Evolutionary conservation across 2,113 vertebrate genomes (phyloP), one percentile per base, ranked within the genome.

Genomic region (Vulpes lagopus): DNA sequence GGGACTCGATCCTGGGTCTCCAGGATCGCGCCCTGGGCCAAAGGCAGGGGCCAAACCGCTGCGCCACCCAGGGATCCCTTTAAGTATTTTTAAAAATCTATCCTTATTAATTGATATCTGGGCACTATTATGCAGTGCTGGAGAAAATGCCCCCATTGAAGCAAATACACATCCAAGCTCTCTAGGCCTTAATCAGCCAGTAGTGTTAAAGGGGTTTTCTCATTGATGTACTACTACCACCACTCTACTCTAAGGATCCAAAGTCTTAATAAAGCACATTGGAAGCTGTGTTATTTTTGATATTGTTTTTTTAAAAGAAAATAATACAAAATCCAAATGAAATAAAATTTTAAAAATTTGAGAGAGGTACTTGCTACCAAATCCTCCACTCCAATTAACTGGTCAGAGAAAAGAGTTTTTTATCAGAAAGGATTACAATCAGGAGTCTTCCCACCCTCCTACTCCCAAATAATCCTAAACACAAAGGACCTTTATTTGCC

Each of bases 281-380:
- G 17, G 55, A 89, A 92, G 11, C 11, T 79, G 59, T 64, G 79
- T 53, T 94, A 59, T 43, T 43, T 43, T 43, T 43, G 43, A 43
- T 43, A 6, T 43, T 43, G 43, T 43, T n/a, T 91, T 73, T 86
- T 69, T 69, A n/a, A 65, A 76, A 67, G 11, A 96, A 30, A 91
- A 89, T 53, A 92, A 76, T 43, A 10, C 25, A 82, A 94, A 96
- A 22, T 79, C 38, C 90, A n/a, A 93, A 94, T 91, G 30, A 98
- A 96, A 71, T 81, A 94, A 73, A 96, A 95, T 43, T 27, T 96
- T 95, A 92, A 94, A 94, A 94, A 27, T 82, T 62, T 95, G 59
- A 89, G 27, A 92, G 0, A 94, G 43, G 9, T 69, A 83, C 32
- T 88, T 15, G 84, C 32, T 96, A 84, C 22, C 15, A 27, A 2